Evolutionary conservation across 2,888 invertebrate species (phyloP).

Genomic region (Steinernema scapterisci): DNA sequence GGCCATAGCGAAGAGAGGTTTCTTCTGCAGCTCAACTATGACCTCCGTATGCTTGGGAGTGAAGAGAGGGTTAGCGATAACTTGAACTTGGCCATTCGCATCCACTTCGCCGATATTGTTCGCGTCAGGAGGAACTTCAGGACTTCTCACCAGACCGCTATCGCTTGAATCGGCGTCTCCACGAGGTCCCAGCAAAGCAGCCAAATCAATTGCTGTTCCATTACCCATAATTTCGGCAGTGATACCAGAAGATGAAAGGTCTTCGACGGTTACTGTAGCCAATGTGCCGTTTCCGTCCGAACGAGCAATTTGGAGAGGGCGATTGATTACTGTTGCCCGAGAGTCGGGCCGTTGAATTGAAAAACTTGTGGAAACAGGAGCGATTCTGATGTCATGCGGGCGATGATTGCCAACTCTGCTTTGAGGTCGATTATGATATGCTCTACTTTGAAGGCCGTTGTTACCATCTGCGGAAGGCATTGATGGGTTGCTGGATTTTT

Average conservation of each 20-base stretch:
- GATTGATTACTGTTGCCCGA: neutral
- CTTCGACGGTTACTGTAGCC: neutral
- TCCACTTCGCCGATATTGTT: neutral
- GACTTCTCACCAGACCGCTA: neutral
- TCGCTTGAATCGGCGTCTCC: neutral
- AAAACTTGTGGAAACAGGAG: neutral
- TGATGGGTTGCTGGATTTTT: neutral
- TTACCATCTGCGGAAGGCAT: slow-evolving; percentile 6
- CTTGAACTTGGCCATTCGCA: neutral
- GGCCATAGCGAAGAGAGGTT: no score
- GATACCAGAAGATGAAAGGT: neutral
- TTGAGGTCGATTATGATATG: slow-evolving; percentile 7
- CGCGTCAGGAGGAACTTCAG: neutral
- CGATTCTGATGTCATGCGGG: neutral
- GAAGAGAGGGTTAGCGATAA: neutral
- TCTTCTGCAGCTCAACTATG: no score
- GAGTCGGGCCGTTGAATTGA: neutral
- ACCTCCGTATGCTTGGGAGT: neutral
- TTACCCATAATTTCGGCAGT: slow-evolving; percentile 8
- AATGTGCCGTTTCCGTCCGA: slow-evolving; percentile 1
- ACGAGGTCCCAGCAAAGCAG: neutral
- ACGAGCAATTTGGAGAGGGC: neutral
- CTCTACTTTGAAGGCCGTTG: slow-evolving; percentile 16
- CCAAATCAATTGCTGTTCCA: neutral
- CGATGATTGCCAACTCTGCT: neutral